Evolutionary conservation across 2,888 invertebrate species (phyloP).

Genomic region (Sympetrum striolatum): DNA sequence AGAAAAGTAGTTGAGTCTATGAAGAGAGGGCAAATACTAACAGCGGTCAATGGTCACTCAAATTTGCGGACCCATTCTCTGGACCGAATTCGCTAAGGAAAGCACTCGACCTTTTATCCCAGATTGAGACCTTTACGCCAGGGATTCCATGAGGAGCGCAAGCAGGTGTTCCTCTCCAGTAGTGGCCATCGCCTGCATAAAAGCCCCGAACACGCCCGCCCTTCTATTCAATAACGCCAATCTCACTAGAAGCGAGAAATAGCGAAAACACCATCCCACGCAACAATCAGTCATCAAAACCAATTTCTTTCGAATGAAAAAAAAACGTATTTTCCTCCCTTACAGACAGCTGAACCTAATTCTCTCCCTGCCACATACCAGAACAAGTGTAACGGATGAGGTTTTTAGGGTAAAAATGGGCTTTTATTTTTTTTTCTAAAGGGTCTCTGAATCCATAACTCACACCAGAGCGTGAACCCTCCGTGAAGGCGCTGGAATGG

Average conservation of each 20-base stretch:
- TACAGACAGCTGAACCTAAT: conserved; percentile 12
- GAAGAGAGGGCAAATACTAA: too few relatives aligned
- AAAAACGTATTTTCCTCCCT: background rate
- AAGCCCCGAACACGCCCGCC: background rate
- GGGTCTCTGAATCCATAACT: background rate
- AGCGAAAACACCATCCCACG: background rate
- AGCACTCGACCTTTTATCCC: background rate
- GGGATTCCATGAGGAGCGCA: background rate
- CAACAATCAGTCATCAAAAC: background rate
- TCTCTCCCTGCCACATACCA: background rate
- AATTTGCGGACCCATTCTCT: background rate
- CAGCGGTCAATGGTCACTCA: background rate
- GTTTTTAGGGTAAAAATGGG: conserved; percentile 22
- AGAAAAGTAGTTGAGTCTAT: background rate
- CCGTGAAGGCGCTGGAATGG: background rate
- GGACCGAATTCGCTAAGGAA: background rate
- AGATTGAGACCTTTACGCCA: background rate
- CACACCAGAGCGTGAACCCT: background rate
- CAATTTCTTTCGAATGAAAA: background rate
- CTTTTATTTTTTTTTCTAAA: conserved; percentile 4
- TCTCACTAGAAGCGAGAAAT: background rate
- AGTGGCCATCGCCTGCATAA: background rate
- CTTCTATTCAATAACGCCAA: background rate
- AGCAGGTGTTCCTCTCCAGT: background rate
- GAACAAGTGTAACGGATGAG: conserved; percentile 35